Conservation (phyloP, 2,113 vertebrate genomes). For the Gallinago media region DNA sequence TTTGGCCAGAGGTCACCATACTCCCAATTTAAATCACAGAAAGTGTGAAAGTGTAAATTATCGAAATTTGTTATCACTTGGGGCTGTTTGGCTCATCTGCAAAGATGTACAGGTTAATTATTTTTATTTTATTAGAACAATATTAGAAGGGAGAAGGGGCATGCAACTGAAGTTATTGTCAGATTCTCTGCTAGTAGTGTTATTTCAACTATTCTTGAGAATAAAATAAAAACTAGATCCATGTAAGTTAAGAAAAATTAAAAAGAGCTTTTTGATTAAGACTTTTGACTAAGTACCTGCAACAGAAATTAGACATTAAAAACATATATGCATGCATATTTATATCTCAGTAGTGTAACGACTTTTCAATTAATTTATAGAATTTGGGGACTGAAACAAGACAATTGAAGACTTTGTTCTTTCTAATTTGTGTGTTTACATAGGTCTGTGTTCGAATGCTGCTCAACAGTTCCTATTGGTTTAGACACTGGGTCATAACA, state of each 20-base stretch:
- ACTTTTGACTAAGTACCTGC: not conserved
- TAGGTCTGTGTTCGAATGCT: rapidly evolving
- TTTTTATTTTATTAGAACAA: conserved; percentile 51
- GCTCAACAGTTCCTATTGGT: not conserved
- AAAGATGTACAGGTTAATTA: conserved; percentile 31
- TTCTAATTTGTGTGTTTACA: not conserved
- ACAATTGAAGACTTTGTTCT: not conserved
- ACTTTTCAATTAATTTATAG: not conserved
- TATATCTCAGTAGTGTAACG: not conserved
- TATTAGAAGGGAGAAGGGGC: not conserved
- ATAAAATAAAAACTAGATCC: not conserved
- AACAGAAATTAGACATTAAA: not conserved
- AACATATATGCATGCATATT: not conserved
- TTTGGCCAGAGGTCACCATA: not conserved
- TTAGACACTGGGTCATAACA: not conserved
- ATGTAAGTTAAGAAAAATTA: not conserved
- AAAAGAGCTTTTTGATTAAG: not conserved
- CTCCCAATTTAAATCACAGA: conserved; percentile 2
- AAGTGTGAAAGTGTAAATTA: conserved; percentile 6
- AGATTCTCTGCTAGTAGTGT: not conserved
- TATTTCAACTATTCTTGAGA: not conserved
- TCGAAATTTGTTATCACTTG: not conserved
- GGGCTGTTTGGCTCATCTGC: not conserved
- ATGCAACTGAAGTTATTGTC: not conserved
- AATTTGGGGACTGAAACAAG: not conserved